A percentile compares a stretch with the other conserved stretches of the same genome.
phyloP scores from a whole-genome alignment of 2,888 invertebrate genomes.

The Eustalomyia histrio region DNA sequence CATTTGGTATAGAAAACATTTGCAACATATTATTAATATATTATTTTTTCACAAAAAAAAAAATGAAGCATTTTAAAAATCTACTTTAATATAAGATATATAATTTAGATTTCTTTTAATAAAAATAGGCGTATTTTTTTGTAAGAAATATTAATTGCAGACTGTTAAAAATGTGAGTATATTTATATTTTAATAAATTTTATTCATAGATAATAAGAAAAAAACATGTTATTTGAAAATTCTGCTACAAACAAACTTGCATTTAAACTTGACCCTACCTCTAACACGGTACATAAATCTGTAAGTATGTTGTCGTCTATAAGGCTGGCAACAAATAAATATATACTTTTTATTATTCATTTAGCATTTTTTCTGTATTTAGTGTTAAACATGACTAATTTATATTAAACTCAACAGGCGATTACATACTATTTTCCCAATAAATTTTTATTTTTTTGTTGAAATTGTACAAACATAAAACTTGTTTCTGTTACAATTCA shows the following conservation, averaged over 20 bases:
- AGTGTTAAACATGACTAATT: constrained; percentile 54
- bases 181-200: constrained; percentile 8
- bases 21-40: neutral
- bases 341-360: neutral
- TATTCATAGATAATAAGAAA: constrained; percentile 9
- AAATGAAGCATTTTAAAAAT: neutral
- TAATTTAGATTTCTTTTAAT: neutral
- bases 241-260: constrained; percentile 22
- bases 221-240: neutral
- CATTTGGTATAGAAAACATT: neutral
- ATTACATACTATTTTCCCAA: constrained; percentile 16
- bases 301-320: constrained; percentile 8
- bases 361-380: neutral
- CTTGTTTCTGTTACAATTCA: constrained; percentile 10
- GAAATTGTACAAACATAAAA: neutral
- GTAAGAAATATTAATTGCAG: neutral
- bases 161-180: constrained; percentile 4
- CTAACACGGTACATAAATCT: neutral
- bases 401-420: constrained; percentile 45
- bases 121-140: neutral
- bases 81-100: constrained; percentile 4
- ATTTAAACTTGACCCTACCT: constrained; percentile 53
- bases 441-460: neutral
- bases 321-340: constrained; percentile 5
- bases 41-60: neutral